phyloP scores from a whole-genome alignment of 2,888 invertebrate genomes.

The Cotesia congregata region DNA sequence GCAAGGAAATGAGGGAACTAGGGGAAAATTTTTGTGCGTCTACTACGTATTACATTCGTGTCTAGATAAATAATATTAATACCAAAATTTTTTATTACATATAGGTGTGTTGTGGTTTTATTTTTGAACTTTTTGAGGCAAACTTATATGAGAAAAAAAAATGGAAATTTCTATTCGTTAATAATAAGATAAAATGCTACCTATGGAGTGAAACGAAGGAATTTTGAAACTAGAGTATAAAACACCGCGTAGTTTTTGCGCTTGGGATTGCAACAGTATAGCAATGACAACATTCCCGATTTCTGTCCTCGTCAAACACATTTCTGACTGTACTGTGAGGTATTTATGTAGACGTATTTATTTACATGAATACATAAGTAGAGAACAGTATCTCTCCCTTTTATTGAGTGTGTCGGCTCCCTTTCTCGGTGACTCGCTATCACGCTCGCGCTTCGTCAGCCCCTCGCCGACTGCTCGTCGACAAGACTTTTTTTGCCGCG shows the following conservation, averaged over 20 bases:
- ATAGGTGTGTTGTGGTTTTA: too few relatives aligned
- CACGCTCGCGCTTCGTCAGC: not conserved
- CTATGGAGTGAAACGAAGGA: not conserved
- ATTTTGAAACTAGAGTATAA: not conserved
- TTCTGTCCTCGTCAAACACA: not conserved
- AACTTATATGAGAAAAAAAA: too few relatives aligned
- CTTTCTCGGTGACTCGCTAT: not conserved
- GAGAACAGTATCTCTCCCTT: not conserved
- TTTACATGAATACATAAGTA: not conserved
- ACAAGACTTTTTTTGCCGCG: conserved; percentile 28
- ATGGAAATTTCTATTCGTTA: too few relatives aligned
- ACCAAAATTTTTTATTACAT: too few relatives aligned
- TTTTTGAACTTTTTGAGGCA: too few relatives aligned
- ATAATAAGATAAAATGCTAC: not conserved
- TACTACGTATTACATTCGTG: not conserved
- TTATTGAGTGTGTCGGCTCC: not conserved
- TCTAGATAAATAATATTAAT: not conserved
- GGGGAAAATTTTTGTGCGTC: not conserved
- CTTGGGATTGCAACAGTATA: not conserved
- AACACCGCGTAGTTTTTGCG: not conserved
- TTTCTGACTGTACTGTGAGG: not conserved
- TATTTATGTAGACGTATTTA: not conserved
- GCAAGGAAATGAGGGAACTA: not conserved
- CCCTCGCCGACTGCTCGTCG: conserved; percentile 10
- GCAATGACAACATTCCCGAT: not conserved